phyloP scores from a whole-genome alignment of 2,113 vertebrate species.

The Chaetodon trifascialis region DNA sequence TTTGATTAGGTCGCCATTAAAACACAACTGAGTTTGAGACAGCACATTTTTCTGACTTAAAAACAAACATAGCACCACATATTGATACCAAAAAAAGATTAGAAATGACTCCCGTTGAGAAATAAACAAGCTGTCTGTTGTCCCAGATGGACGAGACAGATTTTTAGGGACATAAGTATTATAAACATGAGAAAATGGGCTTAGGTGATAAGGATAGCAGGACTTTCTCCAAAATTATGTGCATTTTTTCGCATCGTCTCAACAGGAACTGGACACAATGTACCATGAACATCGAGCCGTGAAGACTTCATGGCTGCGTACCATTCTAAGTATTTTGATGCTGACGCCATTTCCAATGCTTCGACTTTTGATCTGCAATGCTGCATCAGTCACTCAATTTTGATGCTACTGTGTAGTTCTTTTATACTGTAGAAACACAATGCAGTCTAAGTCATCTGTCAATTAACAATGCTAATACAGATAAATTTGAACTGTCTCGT shows the following conservation, averaged over 20 bases:
- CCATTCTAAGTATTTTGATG: slow-evolving; percentile 29
- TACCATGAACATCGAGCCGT: background rate
- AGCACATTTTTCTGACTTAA: background rate
- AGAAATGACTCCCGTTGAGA: background rate
- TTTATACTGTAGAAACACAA: background rate
- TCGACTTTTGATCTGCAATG: slow-evolving; percentile 23
- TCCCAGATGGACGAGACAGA: background rate
- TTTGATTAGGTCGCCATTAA: background rate
- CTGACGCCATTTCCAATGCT: slow-evolving; percentile 53
- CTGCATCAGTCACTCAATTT: slow-evolving; percentile 2
- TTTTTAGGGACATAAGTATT: background rate
- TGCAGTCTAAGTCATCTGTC: background rate
- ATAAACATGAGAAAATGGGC: slow-evolving; percentile 12
- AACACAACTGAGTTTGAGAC: background rate
- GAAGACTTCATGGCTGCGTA: slow-evolving; percentile 41
- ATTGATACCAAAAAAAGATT: background rate
- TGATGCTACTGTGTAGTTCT: background rate
- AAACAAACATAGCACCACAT: background rate
- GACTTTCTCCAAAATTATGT: background rate
- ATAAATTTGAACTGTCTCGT: background rate
- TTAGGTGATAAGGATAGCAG: background rate
- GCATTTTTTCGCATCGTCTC: background rate
- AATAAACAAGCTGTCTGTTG: background rate
- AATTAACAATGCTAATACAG: background rate
- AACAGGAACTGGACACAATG: slow-evolving; percentile 20